phyloP scores from a whole-genome alignment of 2,113 vertebrate species.

The Entosphenus tridentatus region DNA sequence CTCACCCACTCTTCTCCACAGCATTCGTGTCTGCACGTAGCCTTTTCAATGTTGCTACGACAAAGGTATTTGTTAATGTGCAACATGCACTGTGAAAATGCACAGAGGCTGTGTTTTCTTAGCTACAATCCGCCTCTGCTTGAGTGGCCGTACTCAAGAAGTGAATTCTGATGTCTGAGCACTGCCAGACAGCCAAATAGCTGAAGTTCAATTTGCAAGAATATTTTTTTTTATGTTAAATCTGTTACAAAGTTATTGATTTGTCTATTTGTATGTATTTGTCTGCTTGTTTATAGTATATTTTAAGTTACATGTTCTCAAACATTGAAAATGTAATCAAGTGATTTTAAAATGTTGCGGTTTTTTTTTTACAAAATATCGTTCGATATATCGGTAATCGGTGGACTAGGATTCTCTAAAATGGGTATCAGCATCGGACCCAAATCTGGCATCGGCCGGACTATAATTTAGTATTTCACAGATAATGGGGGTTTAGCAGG shows the following conservation, averaged over 20 bases:
- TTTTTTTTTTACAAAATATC: conserved; percentile 5
- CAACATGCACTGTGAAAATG: not conserved
- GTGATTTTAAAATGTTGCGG: not conserved
- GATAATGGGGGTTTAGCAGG: too few species aligned
- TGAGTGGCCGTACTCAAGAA: not conserved
- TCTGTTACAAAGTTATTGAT: conserved; percentile 1
- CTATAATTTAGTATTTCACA: not conserved
- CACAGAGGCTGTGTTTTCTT: not conserved
- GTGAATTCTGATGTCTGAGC: not conserved
- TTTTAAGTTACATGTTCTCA: not conserved
- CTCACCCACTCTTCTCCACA: too few species aligned
- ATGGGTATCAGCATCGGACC: not conserved
- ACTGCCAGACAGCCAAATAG: not conserved
- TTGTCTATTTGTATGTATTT: not conserved
- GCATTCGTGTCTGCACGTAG: too few species aligned
- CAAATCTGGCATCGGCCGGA: conserved; percentile 1
- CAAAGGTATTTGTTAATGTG: too few species aligned
- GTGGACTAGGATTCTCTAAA: conserved; percentile 1
- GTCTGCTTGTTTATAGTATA: not conserved
- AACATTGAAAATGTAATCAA: not conserved
- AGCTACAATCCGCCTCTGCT: not conserved
- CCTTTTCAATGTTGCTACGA: too few species aligned
- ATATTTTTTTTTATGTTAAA: not conserved
- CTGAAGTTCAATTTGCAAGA: conserved; percentile 1
- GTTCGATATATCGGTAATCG: not conserved